phyloP scores from a whole-genome alignment of 2,797 vertebrate genomes.

The Ceryle rudis region DNA sequence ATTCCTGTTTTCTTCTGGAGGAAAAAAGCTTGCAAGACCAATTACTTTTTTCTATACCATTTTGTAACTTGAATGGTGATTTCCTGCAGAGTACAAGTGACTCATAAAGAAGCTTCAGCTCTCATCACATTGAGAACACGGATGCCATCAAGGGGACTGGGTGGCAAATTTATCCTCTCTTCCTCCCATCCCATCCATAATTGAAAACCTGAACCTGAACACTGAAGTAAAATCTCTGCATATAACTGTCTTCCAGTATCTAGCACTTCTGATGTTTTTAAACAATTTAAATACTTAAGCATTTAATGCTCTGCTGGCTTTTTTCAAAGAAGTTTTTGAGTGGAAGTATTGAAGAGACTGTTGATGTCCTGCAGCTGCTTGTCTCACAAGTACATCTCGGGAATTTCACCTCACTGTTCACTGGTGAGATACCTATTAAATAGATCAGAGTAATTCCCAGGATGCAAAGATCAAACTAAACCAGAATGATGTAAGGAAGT shows the following conservation, averaged over 20 bases:
- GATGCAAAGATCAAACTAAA: neutral
- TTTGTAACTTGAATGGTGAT: neutral
- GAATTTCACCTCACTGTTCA: neutral
- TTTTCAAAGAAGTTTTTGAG: neutral
- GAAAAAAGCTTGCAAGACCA: neutral
- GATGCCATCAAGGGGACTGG: neutral
- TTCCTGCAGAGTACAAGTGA: neutral
- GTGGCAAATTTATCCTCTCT: neutral
- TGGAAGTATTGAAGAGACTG: neutral
- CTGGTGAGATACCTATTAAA: neutral
- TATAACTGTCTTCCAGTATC: neutral
- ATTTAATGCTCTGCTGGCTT: neutral
- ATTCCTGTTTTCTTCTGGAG: neutral
- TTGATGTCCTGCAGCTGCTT: neutral
- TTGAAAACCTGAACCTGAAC: neutral
- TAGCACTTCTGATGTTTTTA: neutral
- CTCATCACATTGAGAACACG: neutral
- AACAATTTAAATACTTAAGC: neutral
- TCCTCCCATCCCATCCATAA: neutral
- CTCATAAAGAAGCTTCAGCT: neutral
- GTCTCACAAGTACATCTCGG: neutral
- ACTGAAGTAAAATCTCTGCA: neutral
- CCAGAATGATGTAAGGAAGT: neutral
- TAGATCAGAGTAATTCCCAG: neutral
- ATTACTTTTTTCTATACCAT: neutral